Conservation (phyloP, 2,888 invertebrate genomes). For the Thysanoteuthis rhombus region DNA sequence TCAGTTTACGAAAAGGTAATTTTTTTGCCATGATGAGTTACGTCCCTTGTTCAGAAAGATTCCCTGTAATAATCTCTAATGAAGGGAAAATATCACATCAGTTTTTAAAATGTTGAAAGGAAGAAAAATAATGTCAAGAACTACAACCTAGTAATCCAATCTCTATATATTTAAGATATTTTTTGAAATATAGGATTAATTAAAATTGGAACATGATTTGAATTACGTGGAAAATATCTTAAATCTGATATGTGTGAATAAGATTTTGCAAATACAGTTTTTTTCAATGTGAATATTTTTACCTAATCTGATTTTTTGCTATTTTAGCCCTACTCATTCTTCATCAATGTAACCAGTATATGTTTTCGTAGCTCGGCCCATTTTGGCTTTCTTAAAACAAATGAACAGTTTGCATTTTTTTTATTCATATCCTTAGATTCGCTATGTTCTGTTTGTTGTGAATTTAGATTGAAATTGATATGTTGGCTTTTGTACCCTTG, state of each 20-base stretch:
- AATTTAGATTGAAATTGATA: not conserved
- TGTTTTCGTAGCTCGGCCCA: too few species aligned
- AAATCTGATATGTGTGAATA: not conserved
- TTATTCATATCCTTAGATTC: not conserved
- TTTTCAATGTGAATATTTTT: not conserved
- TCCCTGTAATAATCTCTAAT: not conserved
- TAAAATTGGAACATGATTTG: not conserved
- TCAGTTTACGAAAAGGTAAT: not conserved
- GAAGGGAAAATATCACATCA: not conserved
- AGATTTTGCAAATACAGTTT: too few species aligned
- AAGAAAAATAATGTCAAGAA: not conserved
- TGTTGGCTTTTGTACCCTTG: not conserved
- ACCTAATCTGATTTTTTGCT: not conserved
- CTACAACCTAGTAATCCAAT: not conserved
- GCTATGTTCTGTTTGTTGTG: not conserved
- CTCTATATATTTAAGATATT: not conserved
- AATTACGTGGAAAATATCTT: not conserved
- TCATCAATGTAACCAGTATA: not conserved
- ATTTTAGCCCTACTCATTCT: not conserved
- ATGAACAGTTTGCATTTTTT: not conserved
- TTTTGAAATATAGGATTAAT: not conserved
- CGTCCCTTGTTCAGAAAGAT: not conserved
- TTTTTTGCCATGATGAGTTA: not conserved
- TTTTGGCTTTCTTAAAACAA: not conserved
- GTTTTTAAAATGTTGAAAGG: not conserved